Percentiles rank a stretch among this genome's conserved stretches.
phyloP scores from a whole-genome alignment of 2,888 invertebrate genomes.

The Sinelater perroti region DNA sequence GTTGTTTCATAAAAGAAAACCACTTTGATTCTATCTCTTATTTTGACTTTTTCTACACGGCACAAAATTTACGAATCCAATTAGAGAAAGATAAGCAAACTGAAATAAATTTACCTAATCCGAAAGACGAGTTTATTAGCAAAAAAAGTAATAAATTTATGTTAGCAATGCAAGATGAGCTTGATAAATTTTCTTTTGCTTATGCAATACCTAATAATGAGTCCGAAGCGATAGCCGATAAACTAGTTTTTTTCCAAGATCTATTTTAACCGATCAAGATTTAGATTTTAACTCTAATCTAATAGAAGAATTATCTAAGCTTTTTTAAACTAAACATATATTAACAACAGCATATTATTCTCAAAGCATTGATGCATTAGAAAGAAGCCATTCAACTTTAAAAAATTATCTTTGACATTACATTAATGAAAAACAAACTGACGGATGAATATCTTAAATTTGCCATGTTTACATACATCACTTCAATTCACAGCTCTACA shows the following conservation, averaged over 20 bases:
- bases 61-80: no score
- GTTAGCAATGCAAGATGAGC: constrained; percentile 49
- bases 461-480: constrained; percentile 52
- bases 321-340: constrained; percentile 51
- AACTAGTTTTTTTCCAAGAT: constrained; percentile 51
- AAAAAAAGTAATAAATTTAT: constrained; percentile 42
- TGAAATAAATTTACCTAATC: no score
- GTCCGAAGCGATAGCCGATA: constrained; percentile 49
- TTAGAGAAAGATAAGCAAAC: no score
- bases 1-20: no score
- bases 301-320: constrained; percentile 49
- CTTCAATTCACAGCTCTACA: constrained; percentile 49
- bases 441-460: constrained; percentile 49
- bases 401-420: constrained; percentile 50
- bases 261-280: constrained; percentile 55
- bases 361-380: constrained; percentile 50
- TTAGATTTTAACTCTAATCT: constrained; percentile 52
- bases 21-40: no score
- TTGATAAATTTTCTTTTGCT: constrained; percentile 19
- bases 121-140: not conserved
- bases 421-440: constrained; percentile 44
- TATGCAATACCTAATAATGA: constrained; percentile 36
- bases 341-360: constrained; percentile 49
- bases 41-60: no score
- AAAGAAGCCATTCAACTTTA: constrained; percentile 48